Evolutionary conservation across 1,140 invertebrate genomes (phyloP).

Genomic region (Chymomyza costata): DNA sequence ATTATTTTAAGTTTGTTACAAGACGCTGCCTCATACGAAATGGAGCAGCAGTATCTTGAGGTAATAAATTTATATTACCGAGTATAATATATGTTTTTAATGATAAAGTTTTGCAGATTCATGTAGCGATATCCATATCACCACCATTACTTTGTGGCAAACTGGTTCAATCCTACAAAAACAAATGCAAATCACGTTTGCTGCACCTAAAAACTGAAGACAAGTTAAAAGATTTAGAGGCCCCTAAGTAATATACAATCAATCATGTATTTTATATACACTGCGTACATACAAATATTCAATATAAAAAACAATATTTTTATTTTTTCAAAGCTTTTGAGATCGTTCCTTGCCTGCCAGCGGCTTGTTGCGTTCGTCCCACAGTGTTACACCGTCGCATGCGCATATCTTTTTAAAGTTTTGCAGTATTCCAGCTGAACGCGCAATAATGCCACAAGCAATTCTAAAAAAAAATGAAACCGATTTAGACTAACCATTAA

Average conservation of each 20-base stretch:
- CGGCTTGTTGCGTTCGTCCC: constrained; percentile 83
- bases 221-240: no score
- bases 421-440: constrained; percentile 87
- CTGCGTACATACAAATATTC: no score
- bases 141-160: constrained; percentile 51
- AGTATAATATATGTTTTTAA: no score
- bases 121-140: constrained; percentile 58
- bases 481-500: not conserved
- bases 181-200: constrained; percentile 51
- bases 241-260: no score
- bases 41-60: constrained; percentile 55
- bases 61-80: no score
- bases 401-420: constrained; percentile 89
- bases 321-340: constrained; percentile 46
- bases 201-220: constrained; percentile 29
- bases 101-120: constrained; percentile 43
- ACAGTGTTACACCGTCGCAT: constrained; percentile 87
- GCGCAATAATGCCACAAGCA: constrained; percentile 87
- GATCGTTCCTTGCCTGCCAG: constrained; percentile 56
- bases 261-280: no score
- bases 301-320: no score
- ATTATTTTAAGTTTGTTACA: constrained; percentile 38
- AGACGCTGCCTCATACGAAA: constrained; percentile 53
- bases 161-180: constrained; percentile 61
- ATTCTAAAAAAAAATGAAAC: constrained; percentile 76